Evolutionary conservation across 2,113 vertebrate genomes (phyloP).

Genomic region (Thymallus thymallus): DNA sequence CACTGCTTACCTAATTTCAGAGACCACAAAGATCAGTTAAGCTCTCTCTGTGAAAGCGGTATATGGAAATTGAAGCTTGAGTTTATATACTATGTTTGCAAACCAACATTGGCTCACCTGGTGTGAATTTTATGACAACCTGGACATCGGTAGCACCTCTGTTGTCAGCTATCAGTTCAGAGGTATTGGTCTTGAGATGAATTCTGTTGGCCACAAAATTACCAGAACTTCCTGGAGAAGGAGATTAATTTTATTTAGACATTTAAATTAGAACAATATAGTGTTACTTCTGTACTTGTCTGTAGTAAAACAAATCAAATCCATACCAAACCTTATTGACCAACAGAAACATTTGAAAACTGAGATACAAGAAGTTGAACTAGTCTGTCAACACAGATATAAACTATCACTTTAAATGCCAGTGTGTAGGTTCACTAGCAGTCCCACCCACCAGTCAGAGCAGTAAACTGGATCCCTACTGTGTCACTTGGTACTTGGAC

Average conservation of each 20-base stretch:
- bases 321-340: neutral
- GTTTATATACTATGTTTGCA: neutral
- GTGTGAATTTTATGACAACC: constrained; percentile 34
- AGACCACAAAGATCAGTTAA: neutral
- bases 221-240: constrained; percentile 26
- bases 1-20: neutral
- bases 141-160: constrained; percentile 20
- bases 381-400: neutral
- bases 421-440: neutral
- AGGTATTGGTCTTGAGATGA: constrained; percentile 39
- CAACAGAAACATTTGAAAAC: neutral
- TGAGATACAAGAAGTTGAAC: neutral
- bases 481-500: neutral
- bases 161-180: neutral
- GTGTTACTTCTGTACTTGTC: neutral
- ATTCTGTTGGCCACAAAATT: constrained; percentile 40
- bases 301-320: neutral
- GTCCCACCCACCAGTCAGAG: constrained; percentile 12
- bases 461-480: constrained; percentile 27
- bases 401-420: neutral
- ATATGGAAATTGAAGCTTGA: neutral
- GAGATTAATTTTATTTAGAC: neutral
- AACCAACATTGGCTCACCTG: constrained; percentile 26
- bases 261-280: no score
- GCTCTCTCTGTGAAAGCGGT: neutral